A percentile compares a stretch with the other conserved stretches of the same genome.
phyloP scores from a whole-genome alignment of 2,797 vertebrate genomes.

The Sebastes nivosus region DNA sequence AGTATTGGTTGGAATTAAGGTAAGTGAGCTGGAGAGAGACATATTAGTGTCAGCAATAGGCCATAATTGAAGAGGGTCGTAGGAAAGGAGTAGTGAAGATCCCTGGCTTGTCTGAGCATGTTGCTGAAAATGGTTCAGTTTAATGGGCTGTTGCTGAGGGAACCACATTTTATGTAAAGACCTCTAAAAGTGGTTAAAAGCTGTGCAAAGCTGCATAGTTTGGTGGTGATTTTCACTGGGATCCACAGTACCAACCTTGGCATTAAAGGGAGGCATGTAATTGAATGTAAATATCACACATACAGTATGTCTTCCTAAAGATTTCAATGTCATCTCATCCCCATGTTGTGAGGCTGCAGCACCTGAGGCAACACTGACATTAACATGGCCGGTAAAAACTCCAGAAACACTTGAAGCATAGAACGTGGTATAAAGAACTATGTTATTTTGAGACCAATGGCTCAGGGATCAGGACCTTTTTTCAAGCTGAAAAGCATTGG shows the following conservation, averaged over 20 bases:
- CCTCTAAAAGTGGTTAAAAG: background rate
- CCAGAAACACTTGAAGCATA: background rate
- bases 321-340: background rate
- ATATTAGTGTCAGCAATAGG: no score
- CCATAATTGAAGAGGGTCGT: no score
- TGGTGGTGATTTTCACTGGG: background rate
- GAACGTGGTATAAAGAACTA: background rate
- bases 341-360: background rate
- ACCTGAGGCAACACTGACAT: background rate
- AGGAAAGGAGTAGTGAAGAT: no score
- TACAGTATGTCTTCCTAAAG: background rate
- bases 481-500: background rate
- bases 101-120: no score
- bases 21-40: no score
- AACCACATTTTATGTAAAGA: background rate
- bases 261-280: background rate
- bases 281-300: background rate
- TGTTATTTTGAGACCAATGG: no score
- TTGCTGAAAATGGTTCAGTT: background rate
- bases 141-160: background rate
- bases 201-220: no score
- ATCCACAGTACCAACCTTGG: background rate
- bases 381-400: no score
- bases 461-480: background rate
- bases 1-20: no score